These are phyloP conservation scores for Drosophila formosana DNA, from an alignment of 2,888 invertebrate genomes.

Conservation along the genomic window DNA sequence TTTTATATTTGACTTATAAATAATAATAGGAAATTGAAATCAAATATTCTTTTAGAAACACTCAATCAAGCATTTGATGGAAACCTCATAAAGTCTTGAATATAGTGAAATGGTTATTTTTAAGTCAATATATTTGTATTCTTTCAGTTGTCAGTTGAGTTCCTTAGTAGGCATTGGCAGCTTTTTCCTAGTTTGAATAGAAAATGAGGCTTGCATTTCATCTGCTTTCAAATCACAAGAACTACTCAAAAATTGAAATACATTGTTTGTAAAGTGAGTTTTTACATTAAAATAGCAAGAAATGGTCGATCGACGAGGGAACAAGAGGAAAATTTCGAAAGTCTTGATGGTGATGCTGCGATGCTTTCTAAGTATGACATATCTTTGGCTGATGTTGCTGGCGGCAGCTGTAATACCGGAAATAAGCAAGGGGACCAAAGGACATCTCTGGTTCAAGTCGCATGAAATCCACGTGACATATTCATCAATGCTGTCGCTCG, in stretches of 20 bases:
- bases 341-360: background rate
- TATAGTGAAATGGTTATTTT: too few species aligned
- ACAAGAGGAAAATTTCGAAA: fast-evolving
- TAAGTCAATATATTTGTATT: too few species aligned
- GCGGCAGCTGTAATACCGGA: conserved; percentile 30
- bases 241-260: background rate
- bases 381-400: conserved; percentile 33
- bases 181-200: background rate
- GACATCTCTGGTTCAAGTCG: background rate
- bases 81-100: too few species aligned
- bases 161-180: background rate
- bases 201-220: background rate
- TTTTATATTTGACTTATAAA: too few species aligned
- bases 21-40: too few species aligned
- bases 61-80: too few species aligned
- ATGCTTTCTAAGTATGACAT: fast-evolving
- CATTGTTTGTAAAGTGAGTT: background rate
- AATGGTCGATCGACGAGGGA: conserved; percentile 15
- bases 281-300: background rate
- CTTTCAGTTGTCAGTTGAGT: background rate
- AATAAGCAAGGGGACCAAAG: background rate
- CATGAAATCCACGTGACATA: background rate
- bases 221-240: background rate
- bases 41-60: too few species aligned
- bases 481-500: background rate